Conservation (phyloP, 2,888 invertebrate genomes). For the Julus scanicus region DNA sequence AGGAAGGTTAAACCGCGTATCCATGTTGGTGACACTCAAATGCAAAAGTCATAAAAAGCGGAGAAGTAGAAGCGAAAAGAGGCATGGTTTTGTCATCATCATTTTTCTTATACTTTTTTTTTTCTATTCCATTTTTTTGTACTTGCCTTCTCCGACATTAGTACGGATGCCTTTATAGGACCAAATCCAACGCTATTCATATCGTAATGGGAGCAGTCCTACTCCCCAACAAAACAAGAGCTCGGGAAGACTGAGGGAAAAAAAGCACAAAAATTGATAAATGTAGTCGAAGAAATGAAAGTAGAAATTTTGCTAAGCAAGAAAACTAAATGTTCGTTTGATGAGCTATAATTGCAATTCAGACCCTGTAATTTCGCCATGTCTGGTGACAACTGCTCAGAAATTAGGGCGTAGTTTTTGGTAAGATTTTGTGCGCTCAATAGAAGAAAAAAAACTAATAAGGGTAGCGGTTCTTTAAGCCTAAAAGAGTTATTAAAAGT, state of each 20-base stretch:
- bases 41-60: conserved; percentile 29
- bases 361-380: neutral
- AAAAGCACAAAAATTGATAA: conserved; percentile 21
- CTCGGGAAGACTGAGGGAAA: neutral
- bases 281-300: conserved; percentile 44
- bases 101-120: conserved; percentile 51
- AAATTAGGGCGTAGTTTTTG: conserved; percentile 5
- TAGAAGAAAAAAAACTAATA: neutral
- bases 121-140: neutral
- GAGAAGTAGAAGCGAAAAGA: conserved; percentile 49
- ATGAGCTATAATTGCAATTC: conserved; percentile 48
- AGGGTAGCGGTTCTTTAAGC: neutral
- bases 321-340: conserved; percentile 48
- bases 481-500: conserved; percentile 19
- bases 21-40: conserved; percentile 41
- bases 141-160: neutral
- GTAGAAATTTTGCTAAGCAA: conserved; percentile 47
- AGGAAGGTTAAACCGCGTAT: conserved; percentile 15
- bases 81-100: conserved; percentile 55
- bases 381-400: conserved; percentile 43
- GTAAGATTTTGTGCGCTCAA: neutral
- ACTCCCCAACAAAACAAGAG: conserved; percentile 26
- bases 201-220: neutral
- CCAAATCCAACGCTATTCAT: neutral
- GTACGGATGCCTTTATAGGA: neutral